These are phyloP conservation scores for Diplolepis rosae DNA, from an alignment of 2,888 invertebrate species.

Conservation along the genomic window DNA sequence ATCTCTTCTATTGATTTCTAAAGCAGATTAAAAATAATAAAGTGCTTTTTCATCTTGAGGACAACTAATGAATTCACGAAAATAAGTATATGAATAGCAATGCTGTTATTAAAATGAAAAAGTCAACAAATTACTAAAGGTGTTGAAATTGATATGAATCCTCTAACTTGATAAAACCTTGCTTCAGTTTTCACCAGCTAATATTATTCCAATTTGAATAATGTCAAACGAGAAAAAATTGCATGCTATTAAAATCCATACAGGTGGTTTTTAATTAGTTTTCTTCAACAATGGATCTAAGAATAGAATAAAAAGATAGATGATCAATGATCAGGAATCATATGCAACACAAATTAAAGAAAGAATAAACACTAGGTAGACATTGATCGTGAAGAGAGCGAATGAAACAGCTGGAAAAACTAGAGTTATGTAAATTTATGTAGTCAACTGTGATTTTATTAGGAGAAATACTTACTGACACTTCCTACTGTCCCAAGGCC, in stretches of 20 bases:
- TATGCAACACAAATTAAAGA: neutral
- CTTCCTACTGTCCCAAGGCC: slow-evolving; percentile 89
- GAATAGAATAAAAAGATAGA: neutral
- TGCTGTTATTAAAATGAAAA: too few species aligned
- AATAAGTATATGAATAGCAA: too few species aligned
- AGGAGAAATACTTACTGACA: slow-evolving; percentile 79
- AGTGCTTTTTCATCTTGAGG: too few species aligned
- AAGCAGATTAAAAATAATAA: neutral
- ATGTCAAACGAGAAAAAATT: neutral
- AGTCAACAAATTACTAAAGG: too few species aligned
- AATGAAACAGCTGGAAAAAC: neutral
- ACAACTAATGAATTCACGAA: too few species aligned
- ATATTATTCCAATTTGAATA: too few species aligned
- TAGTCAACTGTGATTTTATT: neutral
- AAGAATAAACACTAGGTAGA: neutral
- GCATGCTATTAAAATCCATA: neutral
- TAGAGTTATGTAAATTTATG: neutral
- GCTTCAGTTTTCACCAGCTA: too few species aligned
- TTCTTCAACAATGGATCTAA: neutral
- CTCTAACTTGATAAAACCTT: too few species aligned
- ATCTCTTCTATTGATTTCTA: neutral
- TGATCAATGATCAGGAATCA: neutral
- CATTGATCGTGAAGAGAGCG: neutral
- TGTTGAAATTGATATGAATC: too few species aligned
- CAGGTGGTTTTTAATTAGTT: neutral